Conservation (phyloP, 2,113 vertebrate species). For the Pelvicachromis taeniatus region DNA sequence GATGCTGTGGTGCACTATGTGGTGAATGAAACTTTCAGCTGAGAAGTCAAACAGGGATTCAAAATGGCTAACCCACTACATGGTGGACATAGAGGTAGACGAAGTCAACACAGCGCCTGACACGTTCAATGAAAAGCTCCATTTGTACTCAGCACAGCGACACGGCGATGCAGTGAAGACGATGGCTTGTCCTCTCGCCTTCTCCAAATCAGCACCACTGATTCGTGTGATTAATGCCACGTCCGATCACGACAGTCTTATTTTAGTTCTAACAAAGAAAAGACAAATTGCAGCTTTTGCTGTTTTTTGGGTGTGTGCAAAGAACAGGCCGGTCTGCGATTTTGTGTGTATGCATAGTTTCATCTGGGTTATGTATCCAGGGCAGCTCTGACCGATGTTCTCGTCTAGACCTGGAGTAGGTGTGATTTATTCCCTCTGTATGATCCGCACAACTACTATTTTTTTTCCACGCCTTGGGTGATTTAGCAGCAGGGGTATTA, state of each 20-base stretch:
- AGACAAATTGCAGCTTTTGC: constrained; percentile 27
- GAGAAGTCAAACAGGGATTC: rapidly evolving
- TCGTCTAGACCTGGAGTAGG: constrained; percentile 31
- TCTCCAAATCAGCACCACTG: constrained; percentile 30
- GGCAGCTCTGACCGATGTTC: constrained; percentile 55
- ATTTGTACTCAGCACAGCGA: constrained; percentile 28
- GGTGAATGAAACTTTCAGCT: background rate
- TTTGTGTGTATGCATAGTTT: constrained; percentile 23
- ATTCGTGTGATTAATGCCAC: constrained; percentile 38
- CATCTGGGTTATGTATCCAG: constrained; percentile 57
- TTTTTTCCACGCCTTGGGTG: background rate
- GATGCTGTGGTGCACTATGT: background rate
- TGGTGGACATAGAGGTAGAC: background rate
- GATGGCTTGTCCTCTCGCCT: constrained; percentile 24
- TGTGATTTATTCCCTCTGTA: constrained; percentile 40
- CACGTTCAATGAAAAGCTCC: constrained; percentile 36
- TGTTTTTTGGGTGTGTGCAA: background rate
- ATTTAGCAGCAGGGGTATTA: constrained; percentile 5
- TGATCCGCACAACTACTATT: constrained; percentile 17
- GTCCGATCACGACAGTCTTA: constrained; percentile 6
- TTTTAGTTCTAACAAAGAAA: constrained; percentile 18
- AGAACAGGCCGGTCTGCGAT: background rate
- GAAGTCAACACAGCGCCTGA: background rate
- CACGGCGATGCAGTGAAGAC: background rate
- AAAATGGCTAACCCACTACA: background rate